phyloP scores from a whole-genome alignment of 1,140 invertebrate species.

The Neodiprion pinetum region DNA sequence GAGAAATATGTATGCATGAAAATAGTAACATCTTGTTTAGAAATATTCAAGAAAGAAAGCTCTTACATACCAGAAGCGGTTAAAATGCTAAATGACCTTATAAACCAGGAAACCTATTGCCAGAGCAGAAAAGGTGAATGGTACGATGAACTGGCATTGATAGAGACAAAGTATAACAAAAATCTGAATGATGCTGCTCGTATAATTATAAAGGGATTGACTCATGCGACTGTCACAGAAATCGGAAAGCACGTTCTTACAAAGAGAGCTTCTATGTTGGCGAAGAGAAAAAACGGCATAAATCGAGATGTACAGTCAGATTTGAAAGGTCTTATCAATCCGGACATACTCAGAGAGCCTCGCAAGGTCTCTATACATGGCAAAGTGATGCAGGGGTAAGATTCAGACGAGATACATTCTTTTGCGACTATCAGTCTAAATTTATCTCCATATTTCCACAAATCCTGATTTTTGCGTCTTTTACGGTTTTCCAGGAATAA shows the following conservation, averaged over 20 bases:
- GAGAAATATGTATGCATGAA: conserved; percentile 49
- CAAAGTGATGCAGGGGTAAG: conserved; percentile 36
- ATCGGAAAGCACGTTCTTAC: conserved; percentile 36
- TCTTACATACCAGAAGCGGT: conserved; percentile 33
- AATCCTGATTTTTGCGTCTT: conserved; percentile 11
- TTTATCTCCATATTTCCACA: conserved; percentile 8
- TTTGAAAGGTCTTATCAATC: neutral
- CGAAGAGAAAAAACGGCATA: conserved; percentile 38
- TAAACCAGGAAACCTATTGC: conserved; percentile 39
- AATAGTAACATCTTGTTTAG: conserved; percentile 45
- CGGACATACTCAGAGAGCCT: neutral
- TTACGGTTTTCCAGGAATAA: conserved; percentile 30
- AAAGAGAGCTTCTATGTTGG: conserved; percentile 40
- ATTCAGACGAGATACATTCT: conserved; percentile 14
- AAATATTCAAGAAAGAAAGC: conserved; percentile 48
- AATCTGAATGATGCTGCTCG: conserved; percentile 38
- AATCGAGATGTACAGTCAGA: conserved; percentile 22
- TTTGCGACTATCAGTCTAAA: conserved; percentile 9
- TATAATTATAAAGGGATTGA: conserved; percentile 38
- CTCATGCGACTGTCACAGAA: conserved; percentile 31
- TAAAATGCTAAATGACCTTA: conserved; percentile 36
- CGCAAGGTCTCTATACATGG: conserved; percentile 26
- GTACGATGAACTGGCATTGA: conserved; percentile 48
- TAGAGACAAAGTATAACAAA: conserved; percentile 47
- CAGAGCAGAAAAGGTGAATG: conserved; percentile 38